phyloP scores from a whole-genome alignment of 2,888 invertebrate genomes.

The Acrobasis consociella region DNA sequence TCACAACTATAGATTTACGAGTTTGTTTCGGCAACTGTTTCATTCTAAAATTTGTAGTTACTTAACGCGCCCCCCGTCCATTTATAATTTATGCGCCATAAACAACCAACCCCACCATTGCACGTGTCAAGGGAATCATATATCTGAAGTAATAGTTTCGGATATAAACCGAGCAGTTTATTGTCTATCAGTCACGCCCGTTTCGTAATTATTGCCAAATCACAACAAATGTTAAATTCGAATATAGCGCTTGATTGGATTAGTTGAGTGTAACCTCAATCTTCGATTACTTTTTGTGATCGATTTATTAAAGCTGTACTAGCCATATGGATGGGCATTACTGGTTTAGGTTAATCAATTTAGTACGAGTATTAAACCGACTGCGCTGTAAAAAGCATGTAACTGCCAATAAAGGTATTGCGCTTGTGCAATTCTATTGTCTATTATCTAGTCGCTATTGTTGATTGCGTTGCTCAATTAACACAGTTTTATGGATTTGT shows the following conservation, averaged over 20 bases:
- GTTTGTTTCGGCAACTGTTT: slow-evolving; percentile 26
- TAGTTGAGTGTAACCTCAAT: background rate
- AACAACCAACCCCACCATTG: slow-evolving; percentile 47
- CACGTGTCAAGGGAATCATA: slow-evolving; percentile 55
- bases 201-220: slow-evolving; percentile 59
- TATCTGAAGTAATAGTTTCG: slow-evolving; percentile 55
- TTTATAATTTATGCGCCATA: slow-evolving; percentile 61
- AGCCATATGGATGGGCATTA: background rate
- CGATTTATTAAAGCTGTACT: background rate
- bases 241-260: slow-evolving; percentile 39
- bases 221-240: slow-evolving; percentile 36
- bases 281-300: slow-evolving; percentile 4
- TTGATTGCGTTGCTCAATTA: slow-evolving; percentile 35
- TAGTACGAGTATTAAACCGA: slow-evolving; percentile 25
- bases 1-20: slow-evolving; percentile 28
- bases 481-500: slow-evolving; percentile 29
- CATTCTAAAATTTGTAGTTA: slow-evolving; percentile 33
- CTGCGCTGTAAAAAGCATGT: slow-evolving; percentile 28
- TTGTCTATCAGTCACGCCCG: slow-evolving; percentile 61
- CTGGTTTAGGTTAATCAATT: background rate
- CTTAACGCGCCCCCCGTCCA: slow-evolving; percentile 49
- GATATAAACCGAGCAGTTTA: slow-evolving; percentile 56
- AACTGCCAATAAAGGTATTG: slow-evolving; percentile 6
- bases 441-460: slow-evolving; percentile 30
- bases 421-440: slow-evolving; percentile 29